Conservation (phyloP, 1,140 invertebrate genomes). For the Aphis gossypii region DNA sequence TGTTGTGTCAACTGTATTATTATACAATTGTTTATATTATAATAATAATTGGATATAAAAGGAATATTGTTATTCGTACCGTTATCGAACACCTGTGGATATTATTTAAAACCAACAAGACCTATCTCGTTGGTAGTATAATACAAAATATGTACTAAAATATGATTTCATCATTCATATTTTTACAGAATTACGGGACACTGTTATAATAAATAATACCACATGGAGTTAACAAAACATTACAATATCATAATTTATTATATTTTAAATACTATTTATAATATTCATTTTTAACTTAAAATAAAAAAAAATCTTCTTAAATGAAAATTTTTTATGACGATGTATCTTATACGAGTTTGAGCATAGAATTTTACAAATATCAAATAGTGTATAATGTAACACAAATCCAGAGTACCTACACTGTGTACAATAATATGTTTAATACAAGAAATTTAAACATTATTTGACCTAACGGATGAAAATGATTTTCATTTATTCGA, state of each 20-base stretch:
- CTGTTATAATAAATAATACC: not conserved
- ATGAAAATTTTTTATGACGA: not conserved
- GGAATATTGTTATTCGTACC: not conserved
- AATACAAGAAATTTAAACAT: not conserved
- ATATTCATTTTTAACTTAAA: not conserved
- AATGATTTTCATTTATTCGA: slow-evolving; percentile 18
- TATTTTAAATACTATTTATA: not conserved
- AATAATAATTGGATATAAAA: not conserved
- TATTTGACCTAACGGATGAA: not conserved
- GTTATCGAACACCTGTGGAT: slow-evolving; percentile 7
- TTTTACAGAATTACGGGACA: not conserved
- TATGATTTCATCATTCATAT: not conserved
- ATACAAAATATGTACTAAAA: not conserved
- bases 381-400: too few species aligned
- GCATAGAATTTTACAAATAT: not conserved
- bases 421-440: not conserved
- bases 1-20: not conserved
- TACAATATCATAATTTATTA: not conserved
- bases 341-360: too few species aligned
- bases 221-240: not conserved
- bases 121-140: not conserved
- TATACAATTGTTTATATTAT: not conserved
- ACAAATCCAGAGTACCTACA: not conserved
- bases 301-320: not conserved
- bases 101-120: not conserved